Percentiles rank a stretch among this genome's conserved stretches.
Evolutionary conservation across 2,797 vertebrate species (phyloP).

Genomic region (Paedocypris micromegethes): DNA sequence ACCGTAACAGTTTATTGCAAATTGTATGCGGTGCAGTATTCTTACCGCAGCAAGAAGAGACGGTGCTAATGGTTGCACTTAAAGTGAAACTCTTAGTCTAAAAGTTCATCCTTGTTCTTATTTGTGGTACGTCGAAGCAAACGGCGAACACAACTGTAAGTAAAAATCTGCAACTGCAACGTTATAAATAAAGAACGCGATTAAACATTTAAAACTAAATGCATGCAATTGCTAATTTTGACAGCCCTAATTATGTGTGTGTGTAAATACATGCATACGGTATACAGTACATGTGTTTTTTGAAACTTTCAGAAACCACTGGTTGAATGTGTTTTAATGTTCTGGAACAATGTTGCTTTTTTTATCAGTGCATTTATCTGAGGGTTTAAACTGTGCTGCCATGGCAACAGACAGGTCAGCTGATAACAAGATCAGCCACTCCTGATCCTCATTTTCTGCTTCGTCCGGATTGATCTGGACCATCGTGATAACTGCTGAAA

Average conservation of each 20-base stretch:
- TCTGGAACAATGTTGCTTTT: slow-evolving; percentile 40
- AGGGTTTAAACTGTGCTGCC: slow-evolving; percentile 82
- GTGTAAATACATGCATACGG: background rate
- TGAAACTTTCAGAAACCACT: slow-evolving; percentile 3
- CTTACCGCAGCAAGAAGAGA: no score
- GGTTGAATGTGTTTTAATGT: slow-evolving; percentile 29
- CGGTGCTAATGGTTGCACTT: no score
- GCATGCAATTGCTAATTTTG: no score
- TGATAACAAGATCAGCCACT: slow-evolving; percentile 84
- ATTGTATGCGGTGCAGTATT: no score
- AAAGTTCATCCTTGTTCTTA: no score
- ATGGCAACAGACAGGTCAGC: slow-evolving; percentile 83
- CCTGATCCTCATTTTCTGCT: slow-evolving; percentile 81
- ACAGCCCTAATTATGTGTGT: background rate
- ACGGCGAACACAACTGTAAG: no score
- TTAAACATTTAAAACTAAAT: no score
- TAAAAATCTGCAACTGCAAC: no score
- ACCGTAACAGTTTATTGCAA: no score
- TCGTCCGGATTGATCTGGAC: slow-evolving; percentile 83
- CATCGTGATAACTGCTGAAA: slow-evolving; percentile 92
- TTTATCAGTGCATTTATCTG: slow-evolving; percentile 73
- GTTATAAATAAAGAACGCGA: no score
- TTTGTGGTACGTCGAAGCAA: no score
- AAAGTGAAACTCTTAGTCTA: no score
- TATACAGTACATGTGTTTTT: slow-evolving; percentile 13